Base-by-base conservation (phyloP, 2,113 vertebrate genomes). In the Callipepla californica region DNA sequence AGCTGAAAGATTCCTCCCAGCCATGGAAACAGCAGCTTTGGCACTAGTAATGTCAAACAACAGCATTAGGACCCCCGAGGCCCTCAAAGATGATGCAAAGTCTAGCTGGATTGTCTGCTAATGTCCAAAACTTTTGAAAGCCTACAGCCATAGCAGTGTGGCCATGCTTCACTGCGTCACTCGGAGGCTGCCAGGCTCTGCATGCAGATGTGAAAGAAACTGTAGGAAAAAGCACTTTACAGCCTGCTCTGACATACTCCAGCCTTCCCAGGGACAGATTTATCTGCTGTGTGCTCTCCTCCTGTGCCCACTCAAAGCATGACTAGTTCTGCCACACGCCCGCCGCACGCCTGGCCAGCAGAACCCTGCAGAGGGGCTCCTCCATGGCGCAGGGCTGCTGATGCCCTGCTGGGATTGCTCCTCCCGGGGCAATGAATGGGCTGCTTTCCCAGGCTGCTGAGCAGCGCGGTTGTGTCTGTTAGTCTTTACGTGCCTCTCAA, bases 211-310 rank as follows among this genome's bases (percentile, higher is more conserved):
- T 40, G 58, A 95, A 86, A 90, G 68, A 59, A 89, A 67, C 61
- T 63, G 72, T 18, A 65, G 79, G 58, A 45, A 79, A 73, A 89
- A 85, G 9, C 40, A 21, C 82, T 85, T 93, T 20, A 34, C n/a
- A 87, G 85, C 4, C 30, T 51, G 23, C 25, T 69, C 65, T 84
- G 83, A 72, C 66, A 78, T 0, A 66, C 38, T 53, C 36, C 89
- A 90, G 88, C 88, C 26, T 65, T 85, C 40, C 58, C 58, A n/a
- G 55, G 75, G 80, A 36, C 82, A 93, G 88, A 67, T 83, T 80
- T 92, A 78, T 55, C 77, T 80, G 0, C 85, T 14, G 55, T 23
- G 20, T 30, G 63, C 67, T 69, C 57, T 58, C 59, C 69, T 73
- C 30, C 7, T 0, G 0, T 30, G 30, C 45, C 79, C 40, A 82